Evolutionary conservation across 2,888 invertebrate species (phyloP).

Genomic region (Melikaiella ostensackeni): DNA sequence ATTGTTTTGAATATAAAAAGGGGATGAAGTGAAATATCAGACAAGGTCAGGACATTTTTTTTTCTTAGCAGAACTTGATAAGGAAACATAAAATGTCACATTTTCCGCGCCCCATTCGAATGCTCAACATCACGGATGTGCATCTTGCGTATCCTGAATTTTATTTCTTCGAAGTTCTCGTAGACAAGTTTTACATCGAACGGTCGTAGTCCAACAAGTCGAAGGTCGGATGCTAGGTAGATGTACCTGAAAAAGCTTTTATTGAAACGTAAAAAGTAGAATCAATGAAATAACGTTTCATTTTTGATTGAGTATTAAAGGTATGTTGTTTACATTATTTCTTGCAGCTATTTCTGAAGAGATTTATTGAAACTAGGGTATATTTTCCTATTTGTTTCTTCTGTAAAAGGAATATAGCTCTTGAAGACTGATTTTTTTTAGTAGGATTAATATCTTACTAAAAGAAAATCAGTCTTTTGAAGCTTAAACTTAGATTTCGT

Average conservation of each 20-base stretch:
- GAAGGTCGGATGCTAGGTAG: slow-evolving; percentile 41
- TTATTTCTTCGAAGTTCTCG: slow-evolving; percentile 39
- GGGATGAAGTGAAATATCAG: background rate
- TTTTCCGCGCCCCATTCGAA: background rate
- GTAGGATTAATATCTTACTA: no score
- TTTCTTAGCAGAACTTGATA: background rate
- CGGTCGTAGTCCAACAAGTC: slow-evolving; percentile 48
- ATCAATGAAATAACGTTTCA: background rate
- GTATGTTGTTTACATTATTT: no score
- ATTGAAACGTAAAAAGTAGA: slow-evolving; percentile 41
- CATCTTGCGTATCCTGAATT: slow-evolving; percentile 44
- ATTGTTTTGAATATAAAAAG: no score
- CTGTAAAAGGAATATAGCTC: no score
- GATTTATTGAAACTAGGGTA: no score
- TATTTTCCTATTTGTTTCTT: no score
- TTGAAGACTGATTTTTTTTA: no score
- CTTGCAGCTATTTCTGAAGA: no score
- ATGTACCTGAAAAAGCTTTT: slow-evolving; percentile 55
- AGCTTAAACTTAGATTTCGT: no score
- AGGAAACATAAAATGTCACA: background rate
- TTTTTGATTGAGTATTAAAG: background rate
- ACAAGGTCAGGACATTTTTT: background rate
- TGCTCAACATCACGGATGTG: slow-evolving; percentile 48
- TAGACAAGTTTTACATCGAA: slow-evolving; percentile 49
- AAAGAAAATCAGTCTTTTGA: no score